Percentiles rank a stretch among this genome's conserved stretches.
phyloP scores from a whole-genome alignment of 2,113 vertebrate genomes.

The Lanius collurio region DNA sequence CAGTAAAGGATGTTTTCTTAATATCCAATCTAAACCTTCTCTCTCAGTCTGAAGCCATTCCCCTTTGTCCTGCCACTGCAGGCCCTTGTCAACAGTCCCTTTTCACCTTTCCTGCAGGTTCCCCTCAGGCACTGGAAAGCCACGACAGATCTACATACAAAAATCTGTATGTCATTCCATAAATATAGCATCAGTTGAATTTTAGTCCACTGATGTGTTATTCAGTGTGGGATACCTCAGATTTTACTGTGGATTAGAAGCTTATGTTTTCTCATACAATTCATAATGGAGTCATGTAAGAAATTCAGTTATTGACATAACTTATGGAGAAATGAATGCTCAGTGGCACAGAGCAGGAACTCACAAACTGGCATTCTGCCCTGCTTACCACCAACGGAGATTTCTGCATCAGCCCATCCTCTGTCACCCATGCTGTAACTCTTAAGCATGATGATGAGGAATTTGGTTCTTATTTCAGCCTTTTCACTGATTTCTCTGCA shows the following conservation, averaged over 20 bases:
- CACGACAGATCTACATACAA: background rate
- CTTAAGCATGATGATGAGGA: background rate
- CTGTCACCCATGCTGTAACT: background rate
- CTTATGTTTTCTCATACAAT: background rate
- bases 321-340: background rate
- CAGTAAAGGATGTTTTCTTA: background rate
- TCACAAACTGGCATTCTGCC: background rate
- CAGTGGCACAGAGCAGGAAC: background rate
- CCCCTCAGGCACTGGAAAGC: background rate
- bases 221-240: background rate
- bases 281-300: background rate
- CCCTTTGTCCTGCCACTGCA: background rate
- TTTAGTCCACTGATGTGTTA: background rate
- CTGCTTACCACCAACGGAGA: background rate
- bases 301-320: background rate
- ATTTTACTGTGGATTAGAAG: constrained; percentile 1
- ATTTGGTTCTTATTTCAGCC: background rate
- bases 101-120: background rate
- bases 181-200: constrained; percentile 16
- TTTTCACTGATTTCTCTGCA: background rate
- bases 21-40: background rate
- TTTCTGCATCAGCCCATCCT: background rate
- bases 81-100: background rate
- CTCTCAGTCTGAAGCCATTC: background rate
- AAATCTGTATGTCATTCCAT: background rate